Conservation (phyloP, 2,888 invertebrate species). For the Geophilus truncorum region DNA sequence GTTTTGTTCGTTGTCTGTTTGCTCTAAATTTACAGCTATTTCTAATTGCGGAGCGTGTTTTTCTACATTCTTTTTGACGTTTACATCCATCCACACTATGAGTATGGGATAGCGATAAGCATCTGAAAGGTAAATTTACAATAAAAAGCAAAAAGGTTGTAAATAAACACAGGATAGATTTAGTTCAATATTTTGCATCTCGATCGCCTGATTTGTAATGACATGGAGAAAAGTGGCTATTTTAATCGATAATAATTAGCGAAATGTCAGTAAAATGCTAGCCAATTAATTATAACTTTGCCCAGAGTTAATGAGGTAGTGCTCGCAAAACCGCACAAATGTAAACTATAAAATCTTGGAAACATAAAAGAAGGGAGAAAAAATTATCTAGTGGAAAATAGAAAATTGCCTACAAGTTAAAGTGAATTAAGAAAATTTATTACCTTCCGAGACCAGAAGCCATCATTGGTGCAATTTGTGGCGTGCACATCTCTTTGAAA, state of each 20-base stretch:
- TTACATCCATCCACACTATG: background rate
- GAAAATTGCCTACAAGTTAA: background rate
- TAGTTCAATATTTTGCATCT: background rate
- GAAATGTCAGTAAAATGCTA: slow-evolving; percentile 14
- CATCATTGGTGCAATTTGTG: background rate
- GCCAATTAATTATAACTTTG: slow-evolving; percentile 13
- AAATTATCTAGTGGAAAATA: background rate
- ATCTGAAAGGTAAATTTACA: slow-evolving; percentile 19
- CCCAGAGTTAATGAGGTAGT: background rate
- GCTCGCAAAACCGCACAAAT: background rate
- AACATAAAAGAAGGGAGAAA: background rate
- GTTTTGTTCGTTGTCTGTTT: slow-evolving; percentile 2
- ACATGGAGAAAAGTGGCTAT: background rate
- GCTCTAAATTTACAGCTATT: background rate
- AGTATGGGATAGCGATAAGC: background rate
- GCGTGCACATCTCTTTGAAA: background rate
- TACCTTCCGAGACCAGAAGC: background rate
- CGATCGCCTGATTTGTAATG: background rate
- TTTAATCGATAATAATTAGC: slow-evolving; percentile 17
- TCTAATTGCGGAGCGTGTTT: slow-evolving; percentile 20
- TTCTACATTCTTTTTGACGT: background rate
- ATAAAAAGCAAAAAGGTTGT: background rate
- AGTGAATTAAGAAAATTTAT: slow-evolving; percentile 11
- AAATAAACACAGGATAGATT: background rate
- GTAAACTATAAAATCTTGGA: background rate